phyloP scores from a whole-genome alignment of 2,797 vertebrate genomes.

The Erpetoichthys calabaricus region DNA sequence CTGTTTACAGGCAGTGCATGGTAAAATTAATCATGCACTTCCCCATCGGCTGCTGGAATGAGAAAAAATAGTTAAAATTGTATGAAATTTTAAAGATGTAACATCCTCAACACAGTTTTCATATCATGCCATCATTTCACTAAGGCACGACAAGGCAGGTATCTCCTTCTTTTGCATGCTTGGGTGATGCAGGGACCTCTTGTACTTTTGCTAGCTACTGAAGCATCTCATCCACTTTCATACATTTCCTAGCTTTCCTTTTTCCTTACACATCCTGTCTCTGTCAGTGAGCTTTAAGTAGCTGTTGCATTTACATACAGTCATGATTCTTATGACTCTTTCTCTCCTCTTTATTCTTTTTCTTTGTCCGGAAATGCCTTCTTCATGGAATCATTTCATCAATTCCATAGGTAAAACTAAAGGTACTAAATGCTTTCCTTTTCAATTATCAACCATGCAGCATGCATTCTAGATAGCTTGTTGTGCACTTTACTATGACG shows the following conservation, averaged over 20 bases:
- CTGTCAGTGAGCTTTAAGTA: conserved; percentile 37
- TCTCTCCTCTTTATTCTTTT: conserved; percentile 64
- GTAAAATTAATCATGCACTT: conserved; percentile 41
- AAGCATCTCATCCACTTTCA: not conserved
- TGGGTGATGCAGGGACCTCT: conserved; percentile 10
- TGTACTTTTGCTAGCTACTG: conserved; percentile 13
- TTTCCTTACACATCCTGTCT: conserved; percentile 7
- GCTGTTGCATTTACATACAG: conserved; percentile 49
- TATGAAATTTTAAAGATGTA: too few species aligned
- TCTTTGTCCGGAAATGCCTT: conserved; percentile 83
- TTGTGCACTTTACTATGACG: conserved; percentile 17
- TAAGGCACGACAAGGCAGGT: conserved; percentile 14
- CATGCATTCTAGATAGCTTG: conserved; percentile 22
- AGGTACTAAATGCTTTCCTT: conserved; percentile 72
- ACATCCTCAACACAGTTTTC: not conserved
- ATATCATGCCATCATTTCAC: conserved; percentile 17
- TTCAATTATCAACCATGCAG: conserved; percentile 32
- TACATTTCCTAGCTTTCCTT: not conserved
- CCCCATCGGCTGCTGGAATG: conserved; percentile 48
- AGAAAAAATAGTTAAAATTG: conserved; percentile 4
- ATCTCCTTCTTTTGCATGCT: conserved; percentile 14
- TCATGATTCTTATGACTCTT: conserved; percentile 74
- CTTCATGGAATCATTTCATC: conserved; percentile 97
- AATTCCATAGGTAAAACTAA: conserved; percentile 96
- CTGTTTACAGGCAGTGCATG: conserved; percentile 37